Base-by-base conservation (phyloP, 1,140 invertebrate genomes). In the Hermetia illucens region DNA sequence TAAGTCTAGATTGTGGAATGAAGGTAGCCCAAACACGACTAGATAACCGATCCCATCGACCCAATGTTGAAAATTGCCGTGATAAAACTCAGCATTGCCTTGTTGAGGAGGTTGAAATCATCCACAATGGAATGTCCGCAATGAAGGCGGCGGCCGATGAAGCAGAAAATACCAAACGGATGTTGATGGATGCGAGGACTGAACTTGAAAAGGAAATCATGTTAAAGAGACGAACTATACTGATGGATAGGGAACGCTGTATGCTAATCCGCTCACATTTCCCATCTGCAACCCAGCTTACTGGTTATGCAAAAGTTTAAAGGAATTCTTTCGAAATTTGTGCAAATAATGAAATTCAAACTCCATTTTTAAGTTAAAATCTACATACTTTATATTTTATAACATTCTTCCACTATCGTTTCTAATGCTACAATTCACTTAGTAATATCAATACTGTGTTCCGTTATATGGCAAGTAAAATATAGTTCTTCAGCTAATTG, bases 11-110 rank as follows among this genome's bases (percentile, higher is more conserved):
- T 47, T 62, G 69, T 6, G 71, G 75, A 3, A 74, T 82, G 70
- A 84, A 84, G 54, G 68, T 81, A 18, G 79, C 79, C 13, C 81
- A 86, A 58, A 84, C 81, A 0, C 69, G 81, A 44, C 62, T 87
- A 36, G 69, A 79, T 48, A 79, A 82, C 47, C 66, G 80, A 41
- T 66, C 71, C 25, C 65, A 66, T 37, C 62, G 75, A 21, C 75
- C 76, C 13, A 65, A 74, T 27, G 72, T 80, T 6, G 82, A 85
- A 58, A 79, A 68, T 46, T 81, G 79, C 38, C 63, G 78, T 32
- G 82, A 85, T 52, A 55, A 60, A 21, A 64, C 77, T 12, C 79
- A 83, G 58, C 66, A 72, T 42, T 72, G 75, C 6, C 62, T 84
- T n/a, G 68, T 83, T 24, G 74, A 81, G 22, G 81, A 82, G 57